Evolutionary conservation across 2,888 invertebrate genomes (phyloP), one percentile per base, ranked within the genome.

Genomic region (Pollenia griseotomentosa): DNA sequence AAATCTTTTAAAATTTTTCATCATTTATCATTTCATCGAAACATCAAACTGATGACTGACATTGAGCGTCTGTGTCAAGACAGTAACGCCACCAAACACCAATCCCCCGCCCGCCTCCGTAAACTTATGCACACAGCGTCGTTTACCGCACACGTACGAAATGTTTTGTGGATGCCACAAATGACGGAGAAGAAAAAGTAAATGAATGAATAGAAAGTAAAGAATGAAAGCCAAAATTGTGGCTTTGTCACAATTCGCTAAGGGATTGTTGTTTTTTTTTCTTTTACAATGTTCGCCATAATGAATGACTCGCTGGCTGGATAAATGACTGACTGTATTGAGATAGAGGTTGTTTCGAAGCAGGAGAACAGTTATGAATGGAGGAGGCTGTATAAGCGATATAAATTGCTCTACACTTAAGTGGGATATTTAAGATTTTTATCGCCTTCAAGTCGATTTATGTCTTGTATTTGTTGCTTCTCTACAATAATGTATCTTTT

Each of bases 1-100:
- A 92, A 92, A 93, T 93, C 92, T 91, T 92, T 91, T 89, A 90
- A 91, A 91, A 93, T 92, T 92, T 92, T 92, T 92, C 92, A 93
- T 93, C 93, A 93, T 93, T 93, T 93, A 93, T 93, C 93, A 93
- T 93, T 82, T 87, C 86, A 89, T 89, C 89, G 89, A 88, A 88
- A 89, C 89, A 89, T 89, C 90, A 89, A 89, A 88, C 88, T 87
- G 91, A 89, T 92, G 92, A 92, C 91, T 92, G 92, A 92, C 92
- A 92, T 89, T 89, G 89, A 91, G 90, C 90, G 90, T 90, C 90
- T 90, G 91, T 89, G 87, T 82, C 68, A 87, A 78, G 78, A 87
- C 55, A 74, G 77, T 66, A 59, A 70, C 46, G 48, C 10, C 79
- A 70, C 73, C 48, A 65, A n/a, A 71, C 77, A 42, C 55, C 80